phyloP scores from a whole-genome alignment of 2,797 vertebrate species.

The Selene dorsalis region DNA sequence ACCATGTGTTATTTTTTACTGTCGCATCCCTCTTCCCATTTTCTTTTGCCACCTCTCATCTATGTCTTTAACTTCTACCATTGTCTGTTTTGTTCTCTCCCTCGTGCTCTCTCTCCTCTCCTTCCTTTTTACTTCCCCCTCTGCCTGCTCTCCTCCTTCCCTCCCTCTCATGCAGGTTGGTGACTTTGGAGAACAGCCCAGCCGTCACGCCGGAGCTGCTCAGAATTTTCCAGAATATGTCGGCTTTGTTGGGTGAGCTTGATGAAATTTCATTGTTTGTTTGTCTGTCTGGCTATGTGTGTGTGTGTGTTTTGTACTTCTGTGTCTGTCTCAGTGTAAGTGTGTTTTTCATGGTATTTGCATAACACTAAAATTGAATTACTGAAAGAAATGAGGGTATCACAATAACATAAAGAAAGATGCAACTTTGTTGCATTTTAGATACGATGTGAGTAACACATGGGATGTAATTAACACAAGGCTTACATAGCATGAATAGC shows the following conservation, averaged over 20 bases:
- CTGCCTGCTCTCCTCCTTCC: constrained; percentile 23
- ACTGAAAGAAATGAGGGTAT: constrained; percentile 8
- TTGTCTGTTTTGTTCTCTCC: constrained; percentile 21
- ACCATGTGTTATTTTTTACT: constrained; percentile 16
- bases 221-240: constrained; percentile 98
- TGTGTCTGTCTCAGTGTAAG: background rate
- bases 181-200: constrained; percentile 95
- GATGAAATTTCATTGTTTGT: constrained; percentile 38
- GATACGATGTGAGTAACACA: background rate
- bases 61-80: constrained; percentile 10
- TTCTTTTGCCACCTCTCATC: constrained; percentile 44
- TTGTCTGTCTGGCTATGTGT: background rate
- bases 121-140: constrained; percentile 19
- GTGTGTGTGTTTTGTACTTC: background rate
- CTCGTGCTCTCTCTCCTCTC: background rate
- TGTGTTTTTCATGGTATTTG: background rate
- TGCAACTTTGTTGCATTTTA: constrained; percentile 2
- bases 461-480: background rate
- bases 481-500: too few relatives aligned
- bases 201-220: constrained; percentile 93
- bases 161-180: constrained; percentile 87
- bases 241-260: constrained; percentile 92
- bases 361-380: constrained; percentile 38
- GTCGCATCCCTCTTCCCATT: constrained; percentile 19
- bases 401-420: constrained; percentile 10